Evolutionary conservation across 2,113 vertebrate genomes (phyloP).

Genomic region (Calidris pygmaea): DNA sequence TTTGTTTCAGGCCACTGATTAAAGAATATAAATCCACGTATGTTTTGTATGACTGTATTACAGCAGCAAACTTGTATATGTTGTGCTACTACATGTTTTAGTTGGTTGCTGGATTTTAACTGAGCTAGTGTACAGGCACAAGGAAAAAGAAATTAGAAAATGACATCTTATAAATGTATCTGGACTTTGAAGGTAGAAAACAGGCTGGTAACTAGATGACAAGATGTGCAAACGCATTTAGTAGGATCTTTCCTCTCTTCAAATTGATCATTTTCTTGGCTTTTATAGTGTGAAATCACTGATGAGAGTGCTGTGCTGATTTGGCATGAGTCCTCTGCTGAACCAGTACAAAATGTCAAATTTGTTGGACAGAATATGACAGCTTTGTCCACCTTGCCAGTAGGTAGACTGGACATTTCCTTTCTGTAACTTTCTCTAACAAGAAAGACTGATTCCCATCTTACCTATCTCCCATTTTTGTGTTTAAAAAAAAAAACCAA

Average conservation of each 20-base stretch:
- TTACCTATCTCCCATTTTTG: neutral
- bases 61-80: fast-evolving
- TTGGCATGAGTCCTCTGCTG: neutral
- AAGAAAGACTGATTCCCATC: neutral
- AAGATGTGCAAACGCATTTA: neutral
- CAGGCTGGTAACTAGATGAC: neutral
- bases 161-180: neutral
- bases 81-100: neutral
- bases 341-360: neutral
- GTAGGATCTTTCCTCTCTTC: neutral
- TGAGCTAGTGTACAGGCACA: neutral
- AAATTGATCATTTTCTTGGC: neutral
- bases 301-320: neutral
- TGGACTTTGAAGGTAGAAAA: neutral
- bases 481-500: neutral
- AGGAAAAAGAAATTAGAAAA: neutral
- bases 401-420: neutral
- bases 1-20: neutral
- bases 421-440: neutral
- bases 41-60: neutral
- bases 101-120: neutral
- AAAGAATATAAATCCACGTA: neutral
- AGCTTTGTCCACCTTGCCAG: neutral
- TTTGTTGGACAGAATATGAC: neutral
- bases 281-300: neutral